Percentiles rank a stretch among this genome's conserved stretches.
phyloP scores from a whole-genome alignment of 2,113 vertebrate species.

The Monopterus albus region DNA sequence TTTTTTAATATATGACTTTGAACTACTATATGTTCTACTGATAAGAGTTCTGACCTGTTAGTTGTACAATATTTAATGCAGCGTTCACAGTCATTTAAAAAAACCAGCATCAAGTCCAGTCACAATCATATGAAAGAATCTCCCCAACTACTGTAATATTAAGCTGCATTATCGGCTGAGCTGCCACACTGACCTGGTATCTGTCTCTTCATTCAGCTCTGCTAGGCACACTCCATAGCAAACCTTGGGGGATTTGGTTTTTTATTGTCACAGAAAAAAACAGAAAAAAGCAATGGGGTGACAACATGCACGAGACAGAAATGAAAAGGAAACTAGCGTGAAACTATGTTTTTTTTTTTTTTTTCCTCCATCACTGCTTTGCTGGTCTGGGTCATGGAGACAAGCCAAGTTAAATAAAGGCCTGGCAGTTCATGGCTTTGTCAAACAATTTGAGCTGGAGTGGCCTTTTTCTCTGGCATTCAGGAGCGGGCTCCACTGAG shows the following conservation, averaged over 20 bases:
- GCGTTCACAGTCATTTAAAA: background rate
- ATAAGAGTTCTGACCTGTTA: background rate
- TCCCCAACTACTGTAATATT: background rate
- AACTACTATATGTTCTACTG: background rate
- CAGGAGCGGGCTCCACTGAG: constrained; percentile 73
- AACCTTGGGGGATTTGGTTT: constrained; percentile 36
- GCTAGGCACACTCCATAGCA: constrained; percentile 35
- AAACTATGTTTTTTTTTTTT: constrained; percentile 53
- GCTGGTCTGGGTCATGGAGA: constrained; percentile 67
- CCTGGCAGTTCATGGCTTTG: constrained; percentile 71
- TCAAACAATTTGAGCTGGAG: constrained; percentile 72
- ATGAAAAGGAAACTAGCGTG: too few species aligned
- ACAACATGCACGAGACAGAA: too few species aligned
- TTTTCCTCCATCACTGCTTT: constrained; percentile 51
- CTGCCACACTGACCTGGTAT: constrained; percentile 15
- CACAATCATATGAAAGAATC: background rate
- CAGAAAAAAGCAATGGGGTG: too few species aligned
- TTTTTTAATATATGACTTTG: background rate
- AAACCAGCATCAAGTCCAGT: background rate
- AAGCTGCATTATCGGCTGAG: background rate
- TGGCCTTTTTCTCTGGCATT: constrained; percentile 77
- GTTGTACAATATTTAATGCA: background rate
- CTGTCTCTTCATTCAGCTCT: constrained; percentile 29
- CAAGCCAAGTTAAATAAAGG: constrained; percentile 77
- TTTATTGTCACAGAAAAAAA: constrained; percentile 57